Conservation (phyloP, 2,113 vertebrate species). For the Grantiella picta region DNA sequence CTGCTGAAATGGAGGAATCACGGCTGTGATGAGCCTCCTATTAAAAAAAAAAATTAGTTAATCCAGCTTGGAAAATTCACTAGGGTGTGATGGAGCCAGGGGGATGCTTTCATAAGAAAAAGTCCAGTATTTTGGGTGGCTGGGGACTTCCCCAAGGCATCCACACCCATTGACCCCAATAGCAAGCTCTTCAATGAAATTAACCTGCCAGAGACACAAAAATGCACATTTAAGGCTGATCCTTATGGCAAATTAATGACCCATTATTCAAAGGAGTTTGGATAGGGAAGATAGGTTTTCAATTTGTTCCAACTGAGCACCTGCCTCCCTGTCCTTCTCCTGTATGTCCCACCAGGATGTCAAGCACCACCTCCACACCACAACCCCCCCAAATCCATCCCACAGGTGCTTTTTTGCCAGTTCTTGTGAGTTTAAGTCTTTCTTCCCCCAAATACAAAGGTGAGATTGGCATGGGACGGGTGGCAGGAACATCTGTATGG, state of each 20-base stretch:
- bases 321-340: neutral
- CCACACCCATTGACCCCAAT: neutral
- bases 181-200: neutral
- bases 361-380: neutral
- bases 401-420: accelerated
- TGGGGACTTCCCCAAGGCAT: accelerated
- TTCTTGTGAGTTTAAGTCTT: neutral
- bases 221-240: neutral
- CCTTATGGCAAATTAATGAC: accelerated
- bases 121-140: neutral
- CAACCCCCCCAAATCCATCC: accelerated
- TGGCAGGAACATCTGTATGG: neutral
- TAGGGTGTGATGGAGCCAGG: neutral
- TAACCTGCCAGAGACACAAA: neutral
- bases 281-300: neutral
- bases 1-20: neutral
- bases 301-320: accelerated
- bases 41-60: neutral
- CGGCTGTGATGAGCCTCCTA: neutral
- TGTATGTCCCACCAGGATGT: accelerated
- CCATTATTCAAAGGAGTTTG: neutral
- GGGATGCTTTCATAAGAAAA: neutral
- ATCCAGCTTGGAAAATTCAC: neutral
- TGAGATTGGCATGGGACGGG: accelerated
- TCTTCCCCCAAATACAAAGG: accelerated